Evolutionary conservation across 2,888 invertebrate species (phyloP).

Genomic region (Desoria tigrina): DNA sequence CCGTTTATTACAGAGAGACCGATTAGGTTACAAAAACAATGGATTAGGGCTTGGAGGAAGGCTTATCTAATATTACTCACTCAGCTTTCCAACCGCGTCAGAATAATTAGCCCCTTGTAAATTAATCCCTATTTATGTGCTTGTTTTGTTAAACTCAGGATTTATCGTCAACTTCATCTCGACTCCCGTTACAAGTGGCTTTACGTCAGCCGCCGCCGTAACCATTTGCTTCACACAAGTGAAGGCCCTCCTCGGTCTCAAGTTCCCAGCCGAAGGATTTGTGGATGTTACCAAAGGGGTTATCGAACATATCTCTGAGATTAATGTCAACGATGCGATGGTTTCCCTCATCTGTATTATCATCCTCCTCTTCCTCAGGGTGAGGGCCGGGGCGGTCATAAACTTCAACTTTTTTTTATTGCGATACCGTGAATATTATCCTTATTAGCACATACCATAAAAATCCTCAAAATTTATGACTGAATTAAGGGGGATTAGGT

Average conservation of each 20-base stretch:
- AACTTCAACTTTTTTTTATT: no score
- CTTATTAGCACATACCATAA: no score
- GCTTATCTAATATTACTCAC: no score
- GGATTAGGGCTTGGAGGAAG: constrained; percentile 4
- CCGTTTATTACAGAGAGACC: neutral
- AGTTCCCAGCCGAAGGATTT: constrained; percentile 73
- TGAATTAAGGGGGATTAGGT: no score
- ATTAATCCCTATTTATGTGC: neutral
- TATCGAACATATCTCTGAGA: constrained; percentile 66
- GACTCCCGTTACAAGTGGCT: constrained; percentile 69
- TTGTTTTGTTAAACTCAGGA: constrained; percentile 59
- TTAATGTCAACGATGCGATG: constrained; percentile 71
- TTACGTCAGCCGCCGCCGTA: constrained; percentile 82
- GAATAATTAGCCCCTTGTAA: neutral
- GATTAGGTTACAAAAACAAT: neutral
- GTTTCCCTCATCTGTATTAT: constrained; percentile 75
- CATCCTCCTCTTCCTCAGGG: constrained; percentile 74
- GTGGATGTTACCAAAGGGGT: constrained; percentile 75
- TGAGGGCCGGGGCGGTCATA: constrained; percentile 61
- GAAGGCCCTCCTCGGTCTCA: constrained; percentile 76
- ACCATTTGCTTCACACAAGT: constrained; percentile 87
- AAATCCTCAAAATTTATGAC: no score
- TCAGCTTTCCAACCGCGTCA: neutral
- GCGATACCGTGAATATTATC: no score
- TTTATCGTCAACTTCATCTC: constrained; percentile 88